Conservation (phyloP, 53 echinoderm and acorn worm genomes). For the Apostichopus leukothele region DNA sequence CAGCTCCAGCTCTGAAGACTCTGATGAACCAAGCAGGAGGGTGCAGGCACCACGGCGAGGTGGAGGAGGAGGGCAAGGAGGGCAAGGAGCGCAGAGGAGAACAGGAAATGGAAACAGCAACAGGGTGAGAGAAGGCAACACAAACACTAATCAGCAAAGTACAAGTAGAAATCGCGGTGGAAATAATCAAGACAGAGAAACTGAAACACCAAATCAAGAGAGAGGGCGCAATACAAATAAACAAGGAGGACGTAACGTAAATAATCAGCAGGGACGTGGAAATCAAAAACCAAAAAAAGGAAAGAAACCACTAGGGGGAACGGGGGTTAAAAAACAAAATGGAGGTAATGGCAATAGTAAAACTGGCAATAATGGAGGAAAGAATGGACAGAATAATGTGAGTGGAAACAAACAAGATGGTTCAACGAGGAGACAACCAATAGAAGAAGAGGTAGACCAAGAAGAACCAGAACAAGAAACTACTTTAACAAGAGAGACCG, state of each 20-base stretch:
- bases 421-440: neutral
- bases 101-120: neutral
- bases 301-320: too few species aligned
- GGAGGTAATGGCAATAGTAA: neutral
- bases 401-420: neutral
- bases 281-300: neutral
- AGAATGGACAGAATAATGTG: neutral
- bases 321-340: neutral
- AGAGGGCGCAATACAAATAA: neutral
- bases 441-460: neutral
- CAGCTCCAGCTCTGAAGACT: neutral
- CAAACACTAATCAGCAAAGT: neutral
- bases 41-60: neutral
- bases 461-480: neutral
- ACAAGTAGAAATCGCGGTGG: neutral
- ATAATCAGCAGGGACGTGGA: neutral
- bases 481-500: neutral
- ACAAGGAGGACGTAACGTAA: neutral
- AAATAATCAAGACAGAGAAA: neutral
- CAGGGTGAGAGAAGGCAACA: neutral
- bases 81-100: neutral
- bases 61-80: too few species aligned
- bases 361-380: neutral
- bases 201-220: neutral
- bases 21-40: neutral